Percentiles rank a stretch among this genome's conserved stretches.
phyloP scores from a whole-genome alignment of 2,888 invertebrate species.

The Trachelus stipa region DNA sequence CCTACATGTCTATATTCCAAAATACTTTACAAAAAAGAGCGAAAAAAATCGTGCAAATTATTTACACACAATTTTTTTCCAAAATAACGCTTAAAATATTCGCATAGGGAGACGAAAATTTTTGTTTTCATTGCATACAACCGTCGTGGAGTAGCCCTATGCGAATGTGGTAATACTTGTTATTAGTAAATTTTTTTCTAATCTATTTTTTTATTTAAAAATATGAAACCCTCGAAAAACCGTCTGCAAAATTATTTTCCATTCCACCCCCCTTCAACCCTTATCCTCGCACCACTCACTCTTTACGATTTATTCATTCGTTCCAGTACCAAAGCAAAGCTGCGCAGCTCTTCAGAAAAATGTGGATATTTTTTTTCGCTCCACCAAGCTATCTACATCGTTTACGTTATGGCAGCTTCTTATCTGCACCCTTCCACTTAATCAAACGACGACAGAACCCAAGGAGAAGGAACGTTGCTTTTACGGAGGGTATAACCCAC shows the following conservation, averaged over 20 bases:
- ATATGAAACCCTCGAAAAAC: neutral
- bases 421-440: conserved; percentile 38
- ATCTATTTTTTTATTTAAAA: neutral
- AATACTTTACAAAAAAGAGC: too few species aligned
- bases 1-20: too few species aligned
- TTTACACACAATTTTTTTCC: too few species aligned
- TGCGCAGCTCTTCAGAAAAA: conserved; percentile 11
- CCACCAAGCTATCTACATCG: conserved; percentile 32
- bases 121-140: too few species aligned
- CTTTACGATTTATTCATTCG: neutral
- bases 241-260: neutral
- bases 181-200: too few species aligned
- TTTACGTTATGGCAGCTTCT: conserved; percentile 35
- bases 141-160: too few species aligned
- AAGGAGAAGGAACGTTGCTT: conserved; percentile 11
- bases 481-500: neutral
- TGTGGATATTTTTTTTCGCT: conserved; percentile 25
- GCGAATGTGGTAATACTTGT: too few species aligned
- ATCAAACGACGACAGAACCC: conserved; percentile 20
- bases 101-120: too few species aligned
- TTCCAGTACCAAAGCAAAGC: conserved; percentile 17
- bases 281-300: neutral
- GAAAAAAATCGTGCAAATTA: too few species aligned
- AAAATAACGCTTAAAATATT: too few species aligned
- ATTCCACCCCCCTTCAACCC: neutral